Conservation (phyloP, 2,113 vertebrate species). For the Cricetomys ansorgei region DNA sequence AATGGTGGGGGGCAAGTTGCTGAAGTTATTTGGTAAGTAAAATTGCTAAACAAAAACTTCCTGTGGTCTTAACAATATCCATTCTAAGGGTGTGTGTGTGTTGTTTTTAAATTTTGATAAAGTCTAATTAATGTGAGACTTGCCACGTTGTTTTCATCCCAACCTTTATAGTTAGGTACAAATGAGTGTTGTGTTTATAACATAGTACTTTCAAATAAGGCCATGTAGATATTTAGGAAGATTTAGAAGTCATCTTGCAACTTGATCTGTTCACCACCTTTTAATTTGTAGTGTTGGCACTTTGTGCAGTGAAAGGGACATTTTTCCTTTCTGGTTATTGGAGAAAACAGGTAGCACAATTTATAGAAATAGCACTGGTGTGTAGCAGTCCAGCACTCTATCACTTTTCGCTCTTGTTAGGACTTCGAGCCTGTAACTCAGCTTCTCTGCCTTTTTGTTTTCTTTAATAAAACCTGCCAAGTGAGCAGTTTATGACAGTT, state of each 20-base stretch:
- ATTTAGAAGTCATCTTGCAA: neutral
- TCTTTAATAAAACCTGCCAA: neutral
- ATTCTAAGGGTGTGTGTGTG: neutral
- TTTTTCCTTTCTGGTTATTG: neutral
- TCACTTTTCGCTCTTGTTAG: neutral
- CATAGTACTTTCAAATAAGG: conserved; percentile 21
- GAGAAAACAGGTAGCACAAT: neutral
- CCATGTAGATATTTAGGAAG: neutral
- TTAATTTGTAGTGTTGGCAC: conserved; percentile 26
- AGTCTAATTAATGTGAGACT: neutral
- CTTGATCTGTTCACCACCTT: neutral
- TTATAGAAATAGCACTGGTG: neutral
- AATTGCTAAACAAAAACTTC: neutral
- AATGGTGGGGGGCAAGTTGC: neutral
- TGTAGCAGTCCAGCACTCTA: neutral
- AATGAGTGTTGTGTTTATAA: neutral
- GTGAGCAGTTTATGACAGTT: neutral
- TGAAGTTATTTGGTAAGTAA: neutral
- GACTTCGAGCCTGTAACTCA: neutral
- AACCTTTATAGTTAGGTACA: neutral
- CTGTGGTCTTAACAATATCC: neutral
- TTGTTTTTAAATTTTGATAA: conserved; percentile 6
- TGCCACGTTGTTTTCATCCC: neutral
- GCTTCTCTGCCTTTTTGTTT: neutral
- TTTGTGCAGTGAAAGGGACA: neutral